Evolutionary conservation across 2,113 vertebrate species (phyloP).

Genomic region (Limanda limanda): DNA sequence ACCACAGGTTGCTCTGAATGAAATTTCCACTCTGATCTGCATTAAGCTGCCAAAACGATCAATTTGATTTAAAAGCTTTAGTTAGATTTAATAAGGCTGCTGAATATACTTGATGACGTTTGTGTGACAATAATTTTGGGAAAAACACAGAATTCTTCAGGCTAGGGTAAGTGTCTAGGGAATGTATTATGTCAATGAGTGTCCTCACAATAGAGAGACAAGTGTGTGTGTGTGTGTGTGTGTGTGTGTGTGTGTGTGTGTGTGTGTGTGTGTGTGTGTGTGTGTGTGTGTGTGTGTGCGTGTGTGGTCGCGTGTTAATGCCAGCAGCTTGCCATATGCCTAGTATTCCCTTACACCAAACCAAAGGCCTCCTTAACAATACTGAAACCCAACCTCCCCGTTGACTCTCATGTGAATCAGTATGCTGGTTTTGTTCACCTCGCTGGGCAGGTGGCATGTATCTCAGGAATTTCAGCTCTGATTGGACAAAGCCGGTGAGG

Average conservation of each 20-base stretch:
- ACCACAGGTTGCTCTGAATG: too few relatives aligned
- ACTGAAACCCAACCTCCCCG: conserved; percentile 47
- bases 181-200: too few relatives aligned
- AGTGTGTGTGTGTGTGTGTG: conserved; percentile 18
- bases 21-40: too few relatives aligned
- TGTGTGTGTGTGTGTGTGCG: not conserved
- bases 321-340: conserved; percentile 35
- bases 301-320: not conserved
- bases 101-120: too few relatives aligned
- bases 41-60: too few relatives aligned
- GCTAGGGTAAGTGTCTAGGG: too few relatives aligned
- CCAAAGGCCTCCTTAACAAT: conserved; percentile 24
- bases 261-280: conserved; percentile 15
- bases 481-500: not conserved
- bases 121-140: too few relatives aligned
- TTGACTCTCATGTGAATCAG: conserved; percentile 2
- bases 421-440: conserved; percentile 15
- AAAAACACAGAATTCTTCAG: too few relatives aligned
- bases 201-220: too few relatives aligned
- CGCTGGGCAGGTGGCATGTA: conserved; percentile 32
- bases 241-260: not conserved
- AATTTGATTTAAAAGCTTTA: too few relatives aligned
- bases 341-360: conserved; percentile 32
- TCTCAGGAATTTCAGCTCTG: conserved; percentile 1
- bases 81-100: too few relatives aligned